Conservation (phyloP, 2,797 vertebrate species). For the Enteromius radiatus region DNA sequence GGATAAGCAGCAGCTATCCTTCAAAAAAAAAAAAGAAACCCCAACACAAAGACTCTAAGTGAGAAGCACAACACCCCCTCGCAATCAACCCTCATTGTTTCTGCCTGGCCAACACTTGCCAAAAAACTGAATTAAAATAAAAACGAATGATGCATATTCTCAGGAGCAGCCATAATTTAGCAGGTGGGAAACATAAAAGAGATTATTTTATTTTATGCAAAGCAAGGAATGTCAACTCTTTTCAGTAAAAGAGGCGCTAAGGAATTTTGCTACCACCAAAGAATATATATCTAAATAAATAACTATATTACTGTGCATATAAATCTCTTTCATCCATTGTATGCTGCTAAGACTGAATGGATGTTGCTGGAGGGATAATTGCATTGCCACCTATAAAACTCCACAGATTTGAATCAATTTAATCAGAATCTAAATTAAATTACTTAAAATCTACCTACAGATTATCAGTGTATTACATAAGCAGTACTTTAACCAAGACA, state of each 20-base stretch:
- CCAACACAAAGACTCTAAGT: slow-evolving; percentile 38
- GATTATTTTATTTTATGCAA: not conserved
- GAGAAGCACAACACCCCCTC: slow-evolving; percentile 45
- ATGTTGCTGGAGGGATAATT: not conserved
- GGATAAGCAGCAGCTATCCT: slow-evolving; percentile 45
- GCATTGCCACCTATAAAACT: not conserved
- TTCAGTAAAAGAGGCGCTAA: not conserved
- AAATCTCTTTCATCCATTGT: not conserved
- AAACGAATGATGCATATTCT: not conserved
- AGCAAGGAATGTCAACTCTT: slow-evolving; percentile 14
- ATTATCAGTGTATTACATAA: not conserved
- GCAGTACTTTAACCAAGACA: not conserved
- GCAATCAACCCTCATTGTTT: slow-evolving; percentile 54
- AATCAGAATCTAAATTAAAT: not conserved
- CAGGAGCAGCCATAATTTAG: slow-evolving; percentile 29
- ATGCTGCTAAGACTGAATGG: not conserved
- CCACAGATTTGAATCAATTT: not conserved
- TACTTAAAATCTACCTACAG: not conserved
- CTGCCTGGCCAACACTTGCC: slow-evolving; percentile 31
- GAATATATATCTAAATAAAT: too few relatives aligned
- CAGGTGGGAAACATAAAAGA: slow-evolving; percentile 4
- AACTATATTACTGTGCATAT: not conserved
- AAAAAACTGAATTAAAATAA: slow-evolving; percentile 26
- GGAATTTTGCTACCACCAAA: not conserved
- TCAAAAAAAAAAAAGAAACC: slow-evolving; percentile 21